Evolutionary conservation across 2,888 invertebrate species (phyloP).

Genomic region (Lottia scabra): DNA sequence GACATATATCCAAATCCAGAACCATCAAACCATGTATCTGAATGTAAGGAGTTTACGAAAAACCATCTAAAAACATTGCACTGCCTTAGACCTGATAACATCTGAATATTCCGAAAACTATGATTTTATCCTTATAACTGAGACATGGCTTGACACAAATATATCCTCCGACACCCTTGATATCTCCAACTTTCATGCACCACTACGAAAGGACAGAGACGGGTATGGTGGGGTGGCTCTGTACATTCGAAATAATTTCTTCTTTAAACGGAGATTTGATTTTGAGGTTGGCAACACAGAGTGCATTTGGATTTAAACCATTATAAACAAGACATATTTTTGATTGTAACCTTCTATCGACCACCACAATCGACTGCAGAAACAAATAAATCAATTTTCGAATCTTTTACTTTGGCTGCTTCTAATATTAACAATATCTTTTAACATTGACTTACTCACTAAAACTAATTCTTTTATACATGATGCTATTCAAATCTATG

Average conservation of each 20-base stretch:
- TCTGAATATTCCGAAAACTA: background rate
- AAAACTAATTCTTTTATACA: background rate
- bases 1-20: background rate
- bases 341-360: background rate
- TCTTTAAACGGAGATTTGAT: background rate
- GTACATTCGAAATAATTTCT: background rate
- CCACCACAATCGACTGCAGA: background rate
- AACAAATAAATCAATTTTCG: background rate
- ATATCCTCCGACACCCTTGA: background rate
- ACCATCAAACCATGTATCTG: background rate
- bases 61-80: background rate
- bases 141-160: background rate
- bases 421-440: background rate
- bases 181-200: background rate
- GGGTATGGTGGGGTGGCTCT: background rate
- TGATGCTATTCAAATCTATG: background rate
- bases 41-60: background rate
- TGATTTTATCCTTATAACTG: background rate
- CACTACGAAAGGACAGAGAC: background rate
- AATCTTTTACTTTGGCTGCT: background rate
- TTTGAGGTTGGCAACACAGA: background rate
- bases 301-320: constrained; percentile 2
- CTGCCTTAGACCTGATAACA: background rate
- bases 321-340: background rate
- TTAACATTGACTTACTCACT: background rate